Conservation (phyloP, 2,797 vertebrate species). For the Neosilurus mollespiculum region DNA sequence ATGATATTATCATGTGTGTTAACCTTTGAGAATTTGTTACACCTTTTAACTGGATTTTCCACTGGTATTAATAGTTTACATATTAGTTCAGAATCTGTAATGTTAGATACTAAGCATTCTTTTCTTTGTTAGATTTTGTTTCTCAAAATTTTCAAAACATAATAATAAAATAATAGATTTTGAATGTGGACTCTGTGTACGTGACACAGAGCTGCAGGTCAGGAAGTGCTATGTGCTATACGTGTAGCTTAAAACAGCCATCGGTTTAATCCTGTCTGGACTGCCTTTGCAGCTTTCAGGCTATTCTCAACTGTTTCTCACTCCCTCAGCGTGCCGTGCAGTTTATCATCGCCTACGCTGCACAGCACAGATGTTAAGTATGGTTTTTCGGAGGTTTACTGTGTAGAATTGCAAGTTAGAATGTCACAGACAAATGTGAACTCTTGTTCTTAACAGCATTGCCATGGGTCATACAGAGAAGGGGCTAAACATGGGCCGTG, state of each 20-base stretch:
- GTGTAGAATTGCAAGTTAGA: constrained; percentile 36
- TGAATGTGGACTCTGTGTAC: background rate
- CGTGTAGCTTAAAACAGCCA: constrained; percentile 28
- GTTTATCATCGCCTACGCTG: constrained; percentile 17
- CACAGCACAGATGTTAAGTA: constrained; percentile 3
- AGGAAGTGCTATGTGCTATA: constrained; percentile 3
- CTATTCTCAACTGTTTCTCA: constrained; percentile 8
- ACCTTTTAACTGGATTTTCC: too few relatives aligned
- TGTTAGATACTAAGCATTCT: background rate
- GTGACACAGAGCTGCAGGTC: constrained; percentile 8
- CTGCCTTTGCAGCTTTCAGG: constrained; percentile 14
- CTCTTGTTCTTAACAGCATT: constrained; percentile 27
- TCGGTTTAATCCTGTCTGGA: constrained; percentile 41
- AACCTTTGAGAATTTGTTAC: too few relatives aligned
- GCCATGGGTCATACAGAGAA: constrained; percentile 45
- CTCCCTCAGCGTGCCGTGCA: constrained; percentile 16
- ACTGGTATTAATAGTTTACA: too few relatives aligned
- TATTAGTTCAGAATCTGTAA: background rate
- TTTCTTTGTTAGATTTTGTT: background rate
- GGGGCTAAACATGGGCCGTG: constrained; percentile 62
- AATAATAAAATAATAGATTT: background rate
- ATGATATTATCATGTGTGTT: too few relatives aligned
- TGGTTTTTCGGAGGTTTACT: constrained; percentile 29
- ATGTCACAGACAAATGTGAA: constrained; percentile 34
- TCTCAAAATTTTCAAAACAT: background rate